Evolutionary conservation across 2,888 invertebrate species (phyloP).

Genomic region (Leucania comma): DNA sequence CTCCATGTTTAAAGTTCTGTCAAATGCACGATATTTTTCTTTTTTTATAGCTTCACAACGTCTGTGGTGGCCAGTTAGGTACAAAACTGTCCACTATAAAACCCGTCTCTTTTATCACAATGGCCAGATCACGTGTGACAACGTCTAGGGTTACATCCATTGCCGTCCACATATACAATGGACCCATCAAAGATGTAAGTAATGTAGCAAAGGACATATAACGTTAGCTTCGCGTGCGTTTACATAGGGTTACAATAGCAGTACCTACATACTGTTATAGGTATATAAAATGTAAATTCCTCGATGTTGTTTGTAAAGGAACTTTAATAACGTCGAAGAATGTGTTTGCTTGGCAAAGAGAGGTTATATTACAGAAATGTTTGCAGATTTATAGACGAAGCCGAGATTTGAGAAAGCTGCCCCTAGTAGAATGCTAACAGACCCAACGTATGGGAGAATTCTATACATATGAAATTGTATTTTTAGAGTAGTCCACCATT

Average conservation of each 20-base stretch:
- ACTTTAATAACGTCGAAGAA: conserved; percentile 48
- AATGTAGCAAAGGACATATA: conserved; percentile 51
- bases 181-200: conserved; percentile 47
- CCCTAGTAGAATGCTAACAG: conserved; percentile 33
- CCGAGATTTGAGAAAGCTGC: conserved; percentile 24
- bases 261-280: conserved; percentile 21
- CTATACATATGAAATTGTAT: conserved; percentile 4
- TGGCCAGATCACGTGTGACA: conserved; percentile 8
- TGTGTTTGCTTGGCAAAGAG: conserved; percentile 29
- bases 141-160: conserved; percentile 47
- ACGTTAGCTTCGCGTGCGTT: conserved; percentile 17
- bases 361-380: conserved; percentile 30
- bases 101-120: conserved; percentile 13
- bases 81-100: conserved; percentile 6
- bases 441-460: background rate
- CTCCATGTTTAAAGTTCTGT: conserved; percentile 23
- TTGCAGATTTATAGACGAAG: conserved; percentile 26
- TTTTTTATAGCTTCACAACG: background rate
- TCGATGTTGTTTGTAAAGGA: conserved; percentile 47
- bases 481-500: conserved; percentile 7
- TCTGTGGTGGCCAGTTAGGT: conserved; percentile 16
- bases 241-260: conserved; percentile 27
- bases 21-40: conserved; percentile 4
- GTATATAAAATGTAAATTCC: conserved; percentile 38
- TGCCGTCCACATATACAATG: conserved; percentile 42